Percentiles rank a stretch among this genome's conserved stretches.
phyloP scores from a whole-genome alignment of 2,113 vertebrate species.

The Odocoileus hemionus region DNA sequence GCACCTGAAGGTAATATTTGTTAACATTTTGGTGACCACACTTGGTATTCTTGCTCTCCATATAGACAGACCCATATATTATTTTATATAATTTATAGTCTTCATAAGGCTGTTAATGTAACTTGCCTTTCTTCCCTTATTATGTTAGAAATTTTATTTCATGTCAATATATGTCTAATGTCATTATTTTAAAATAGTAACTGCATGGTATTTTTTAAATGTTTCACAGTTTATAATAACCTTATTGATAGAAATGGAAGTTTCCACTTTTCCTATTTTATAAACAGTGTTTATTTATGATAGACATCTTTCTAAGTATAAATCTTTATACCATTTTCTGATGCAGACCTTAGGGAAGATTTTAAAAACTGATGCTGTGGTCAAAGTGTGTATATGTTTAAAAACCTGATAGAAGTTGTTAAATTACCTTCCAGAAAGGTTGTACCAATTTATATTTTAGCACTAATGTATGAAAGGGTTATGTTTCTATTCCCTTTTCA shows the following conservation, averaged over 20 bases:
- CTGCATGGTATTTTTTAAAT: neutral
- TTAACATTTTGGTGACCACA: constrained; percentile 47
- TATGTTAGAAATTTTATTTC: constrained; percentile 17
- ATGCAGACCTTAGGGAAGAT: neutral
- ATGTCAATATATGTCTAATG: constrained; percentile 13
- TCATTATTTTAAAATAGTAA: constrained; percentile 31
- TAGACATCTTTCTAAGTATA: neutral
- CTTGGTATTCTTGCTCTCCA: constrained; percentile 13
- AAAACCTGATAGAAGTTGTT: constrained; percentile 14
- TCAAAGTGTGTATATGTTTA: neutral
- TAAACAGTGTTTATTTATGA: neutral
- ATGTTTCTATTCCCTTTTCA: neutral
- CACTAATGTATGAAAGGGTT: neutral
- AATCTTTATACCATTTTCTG: neutral
- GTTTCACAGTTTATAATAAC: neutral
- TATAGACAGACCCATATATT: neutral
- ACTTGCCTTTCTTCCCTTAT: neutral
- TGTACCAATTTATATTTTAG: constrained; percentile 7
- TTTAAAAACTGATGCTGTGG: neutral
- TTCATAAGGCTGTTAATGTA: neutral
- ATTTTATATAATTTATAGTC: constrained; percentile 4
- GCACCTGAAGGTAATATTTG: constrained; percentile 41
- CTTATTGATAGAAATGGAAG: constrained; percentile 15
- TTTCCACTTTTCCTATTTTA: constrained; percentile 8
- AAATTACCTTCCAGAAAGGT: neutral